Evolutionary conservation across 2,888 invertebrate species (phyloP), one percentile per base, ranked within the genome.

Genomic region (Cephus rjabovi): DNA sequence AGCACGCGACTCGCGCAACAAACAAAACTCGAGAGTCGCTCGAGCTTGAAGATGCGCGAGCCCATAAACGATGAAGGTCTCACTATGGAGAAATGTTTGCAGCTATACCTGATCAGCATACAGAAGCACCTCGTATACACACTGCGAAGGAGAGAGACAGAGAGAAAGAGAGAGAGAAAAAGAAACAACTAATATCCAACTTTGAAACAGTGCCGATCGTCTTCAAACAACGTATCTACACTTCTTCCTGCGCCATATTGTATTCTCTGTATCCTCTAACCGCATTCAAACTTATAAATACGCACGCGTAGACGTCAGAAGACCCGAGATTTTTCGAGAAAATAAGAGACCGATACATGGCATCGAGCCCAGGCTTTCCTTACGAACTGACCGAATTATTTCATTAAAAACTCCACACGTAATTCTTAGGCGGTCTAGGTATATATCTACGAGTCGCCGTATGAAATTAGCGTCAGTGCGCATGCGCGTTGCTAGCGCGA

Each of bases 11-110:
- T 56, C 56, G 56, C 56, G 56, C 56, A 56, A 56, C 56, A 56
- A 56, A 56, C 56, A 56, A 56, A 56, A 56, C 56, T 56, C 23
- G 56, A 23, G 56, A 56, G 56, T 56, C 56, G 56, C 56, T 56
- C 56, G 56, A 56, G 56, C 56, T 23, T 56, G 56, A 79, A 79
- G 77, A 73, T 73, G 74, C 76, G 77, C 71, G 71, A 31, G 71
- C 34, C 71, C 34, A 34, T 71, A 71, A 71, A 31, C 71, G 71
- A 34, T 74, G 79, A 78, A 79, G 77, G 82, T 75, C 82, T 79
- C 68, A 74, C 12, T 74, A 76, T 80, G 82, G 77, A 76, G 82
- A 82, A 82, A 82, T 77, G 74, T 79, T 76, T 68, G 37, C 73
- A 40, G 69, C 34, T 70, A 82, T 78, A 56, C 74, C 31, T 75